phyloP scores from a whole-genome alignment of 2,888 invertebrate genomes.

The Sesia apiformis region DNA sequence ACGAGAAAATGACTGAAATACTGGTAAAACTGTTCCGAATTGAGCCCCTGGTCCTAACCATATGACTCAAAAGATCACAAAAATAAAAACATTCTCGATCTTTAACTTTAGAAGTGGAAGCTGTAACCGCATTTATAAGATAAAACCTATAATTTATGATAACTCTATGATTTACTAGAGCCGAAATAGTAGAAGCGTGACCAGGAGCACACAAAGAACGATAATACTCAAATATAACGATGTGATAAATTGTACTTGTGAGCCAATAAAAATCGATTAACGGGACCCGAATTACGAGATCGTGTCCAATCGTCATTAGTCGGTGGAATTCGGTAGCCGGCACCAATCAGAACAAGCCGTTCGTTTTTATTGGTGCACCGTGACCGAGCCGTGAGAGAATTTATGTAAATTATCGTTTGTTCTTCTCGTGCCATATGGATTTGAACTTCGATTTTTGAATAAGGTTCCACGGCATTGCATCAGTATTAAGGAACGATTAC shows the following conservation, averaged over 20 bases:
- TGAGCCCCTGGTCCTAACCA: too few species aligned
- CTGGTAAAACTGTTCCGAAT: too few species aligned
- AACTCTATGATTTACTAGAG: not conserved
- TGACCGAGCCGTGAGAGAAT: constrained; percentile 11
- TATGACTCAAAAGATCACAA: too few species aligned
- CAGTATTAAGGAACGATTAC: too few species aligned
- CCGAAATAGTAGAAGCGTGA: not conserved
- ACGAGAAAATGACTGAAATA: too few species aligned
- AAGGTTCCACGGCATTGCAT: too few species aligned
- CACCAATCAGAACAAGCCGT: constrained; percentile 20
- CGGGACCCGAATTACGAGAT: constrained; percentile 16
- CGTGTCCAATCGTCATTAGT: constrained; percentile 26
- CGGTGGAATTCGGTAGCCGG: constrained; percentile 36
- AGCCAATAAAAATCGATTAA: constrained; percentile 18
- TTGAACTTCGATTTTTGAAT: not conserved
- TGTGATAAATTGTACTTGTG: not conserved
- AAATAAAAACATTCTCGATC: too few species aligned
- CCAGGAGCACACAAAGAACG: not conserved
- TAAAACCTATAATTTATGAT: not conserved
- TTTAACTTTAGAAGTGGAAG: not conserved
- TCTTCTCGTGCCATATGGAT: not conserved
- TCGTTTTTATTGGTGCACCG: constrained; percentile 15
- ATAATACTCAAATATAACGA: not conserved
- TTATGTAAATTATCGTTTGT: constrained; percentile 31
- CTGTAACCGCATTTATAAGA: not conserved